These are phyloP conservation scores for Cylas formicarius DNA, from an alignment of 1,140 invertebrate species.

Conservation along the genomic window DNA sequence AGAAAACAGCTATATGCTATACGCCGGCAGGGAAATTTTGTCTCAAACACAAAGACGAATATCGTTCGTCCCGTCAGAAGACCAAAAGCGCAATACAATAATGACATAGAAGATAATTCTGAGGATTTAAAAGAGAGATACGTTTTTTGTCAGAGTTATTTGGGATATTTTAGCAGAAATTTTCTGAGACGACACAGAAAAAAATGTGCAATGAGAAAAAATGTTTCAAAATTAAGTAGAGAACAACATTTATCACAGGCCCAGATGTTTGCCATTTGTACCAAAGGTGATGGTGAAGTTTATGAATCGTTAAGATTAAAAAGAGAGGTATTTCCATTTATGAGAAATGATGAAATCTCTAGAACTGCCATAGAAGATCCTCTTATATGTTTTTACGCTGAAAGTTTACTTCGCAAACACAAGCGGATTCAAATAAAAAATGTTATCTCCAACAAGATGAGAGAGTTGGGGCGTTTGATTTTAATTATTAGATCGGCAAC, in stretches of 20 bases:
- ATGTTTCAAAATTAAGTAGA: neutral
- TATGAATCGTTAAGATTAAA: slow-evolving; percentile 15
- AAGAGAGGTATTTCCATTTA: slow-evolving; percentile 20
- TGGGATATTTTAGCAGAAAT: slow-evolving; percentile 16
- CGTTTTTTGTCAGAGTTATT: slow-evolving; percentile 12
- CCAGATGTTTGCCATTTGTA: slow-evolving; percentile 18
- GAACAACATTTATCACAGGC: slow-evolving; percentile 15
- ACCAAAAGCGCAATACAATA: slow-evolving; percentile 8
- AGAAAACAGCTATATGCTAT: slow-evolving; percentile 14
- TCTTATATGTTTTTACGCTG: slow-evolving; percentile 22
- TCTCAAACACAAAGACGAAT: slow-evolving; percentile 4
- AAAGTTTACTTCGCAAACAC: slow-evolving; percentile 24
- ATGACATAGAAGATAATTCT: no score
- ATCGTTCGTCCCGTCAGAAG: slow-evolving; percentile 16
- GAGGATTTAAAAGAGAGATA: slow-evolving; percentile 17
- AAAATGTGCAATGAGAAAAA: slow-evolving; percentile 7
- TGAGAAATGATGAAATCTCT: slow-evolving; percentile 22
- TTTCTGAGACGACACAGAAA: slow-evolving; percentile 17
- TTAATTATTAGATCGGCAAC: slow-evolving; percentile 12
- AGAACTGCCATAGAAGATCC: slow-evolving; percentile 18
- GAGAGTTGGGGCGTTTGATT: slow-evolving; percentile 24
- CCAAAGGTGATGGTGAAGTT: slow-evolving; percentile 7
- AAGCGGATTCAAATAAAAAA: slow-evolving; percentile 23
- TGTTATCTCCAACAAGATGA: slow-evolving; percentile 25
- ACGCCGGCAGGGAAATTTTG: slow-evolving; percentile 19